phyloP scores from a whole-genome alignment of 2,113 vertebrate species.

The Canis aureus region DNA sequence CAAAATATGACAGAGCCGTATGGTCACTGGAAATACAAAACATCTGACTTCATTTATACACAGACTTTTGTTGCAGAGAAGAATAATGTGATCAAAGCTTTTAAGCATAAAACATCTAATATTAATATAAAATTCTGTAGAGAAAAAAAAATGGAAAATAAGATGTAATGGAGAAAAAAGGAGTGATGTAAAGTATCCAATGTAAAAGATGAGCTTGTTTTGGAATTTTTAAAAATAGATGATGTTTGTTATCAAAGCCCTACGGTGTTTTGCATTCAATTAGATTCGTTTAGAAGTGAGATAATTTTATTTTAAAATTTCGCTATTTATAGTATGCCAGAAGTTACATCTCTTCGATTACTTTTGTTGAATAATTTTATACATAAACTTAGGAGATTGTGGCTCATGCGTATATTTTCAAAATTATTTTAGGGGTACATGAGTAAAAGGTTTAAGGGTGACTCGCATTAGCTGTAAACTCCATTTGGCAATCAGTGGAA shows the following conservation, averaged over 20 bases:
- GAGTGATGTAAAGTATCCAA: not conserved
- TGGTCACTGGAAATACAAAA: constrained; percentile 15
- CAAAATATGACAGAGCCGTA: constrained; percentile 21
- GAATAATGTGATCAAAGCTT: not conserved
- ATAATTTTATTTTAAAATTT: constrained; percentile 7
- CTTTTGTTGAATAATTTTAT: not conserved
- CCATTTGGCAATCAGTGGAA: not conserved
- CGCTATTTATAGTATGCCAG: not conserved
- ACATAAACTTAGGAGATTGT: not conserved
- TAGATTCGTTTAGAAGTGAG: not conserved
- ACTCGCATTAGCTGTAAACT: not conserved
- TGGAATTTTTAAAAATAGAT: not conserved
- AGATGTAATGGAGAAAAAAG: not conserved
- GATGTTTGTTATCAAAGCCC: not conserved
- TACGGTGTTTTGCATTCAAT: not conserved
- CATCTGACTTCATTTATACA: not conserved
- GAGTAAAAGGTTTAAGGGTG: not conserved
- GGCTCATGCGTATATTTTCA: not conserved
- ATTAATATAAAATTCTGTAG: not conserved
- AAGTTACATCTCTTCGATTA: not conserved
- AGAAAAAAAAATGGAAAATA: constrained; percentile 20
- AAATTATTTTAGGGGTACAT: not conserved
- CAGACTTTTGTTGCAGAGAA: not conserved
- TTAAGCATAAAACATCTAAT: not conserved
- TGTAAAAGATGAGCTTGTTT: not conserved